A percentile compares a stretch with the other conserved stretches of the same genome.
Conservation (phyloP, 2,113 vertebrate species). For the Hippocampus guttulatus region DNA sequence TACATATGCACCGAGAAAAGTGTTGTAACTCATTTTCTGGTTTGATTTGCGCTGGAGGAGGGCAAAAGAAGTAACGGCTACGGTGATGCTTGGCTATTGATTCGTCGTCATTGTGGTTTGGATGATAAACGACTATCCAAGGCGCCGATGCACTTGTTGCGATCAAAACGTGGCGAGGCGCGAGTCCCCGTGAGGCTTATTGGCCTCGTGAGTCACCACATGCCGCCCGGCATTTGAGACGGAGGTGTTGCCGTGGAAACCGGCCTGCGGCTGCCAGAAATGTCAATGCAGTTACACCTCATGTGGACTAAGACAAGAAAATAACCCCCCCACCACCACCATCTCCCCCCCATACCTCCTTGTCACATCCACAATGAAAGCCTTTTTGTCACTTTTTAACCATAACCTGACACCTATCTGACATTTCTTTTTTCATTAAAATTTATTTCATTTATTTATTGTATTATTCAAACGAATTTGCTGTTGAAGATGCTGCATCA, state of each 20-base stretch:
- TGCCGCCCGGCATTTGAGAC: conserved; percentile 9
- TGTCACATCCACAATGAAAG: conserved; percentile 10
- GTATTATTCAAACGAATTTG: too few relatives aligned
- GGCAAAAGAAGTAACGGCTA: conserved; percentile 8
- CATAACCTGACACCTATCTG: not conserved
- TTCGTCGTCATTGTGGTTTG: conserved; percentile 34
- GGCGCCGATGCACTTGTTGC: conserved; percentile 22
- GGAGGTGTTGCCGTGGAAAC: conserved; percentile 44
- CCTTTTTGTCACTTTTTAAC: not conserved
- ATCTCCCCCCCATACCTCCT: not conserved
- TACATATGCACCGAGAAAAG: conserved; percentile 45
- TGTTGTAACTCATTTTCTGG: conserved; percentile 41
- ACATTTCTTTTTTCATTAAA: too few relatives aligned
- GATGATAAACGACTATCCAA: conserved; percentile 47
- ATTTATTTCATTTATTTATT: too few relatives aligned
- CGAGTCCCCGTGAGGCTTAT: conserved; percentile 12
- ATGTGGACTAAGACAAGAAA: conserved; percentile 23
- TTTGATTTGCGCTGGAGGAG: not conserved
- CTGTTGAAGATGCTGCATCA: too few relatives aligned
- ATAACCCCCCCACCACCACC: conserved; percentile 7
- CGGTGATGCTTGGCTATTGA: conserved; percentile 46
- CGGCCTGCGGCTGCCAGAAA: conserved; percentile 42
- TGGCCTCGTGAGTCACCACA: conserved; percentile 13
- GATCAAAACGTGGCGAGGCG: conserved; percentile 31
- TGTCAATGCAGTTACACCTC: conserved; percentile 48